Percentiles rank a stretch among this genome's conserved stretches.
phyloP scores from a whole-genome alignment of 2,113 vertebrate species.

The Albula glossodonta region DNA sequence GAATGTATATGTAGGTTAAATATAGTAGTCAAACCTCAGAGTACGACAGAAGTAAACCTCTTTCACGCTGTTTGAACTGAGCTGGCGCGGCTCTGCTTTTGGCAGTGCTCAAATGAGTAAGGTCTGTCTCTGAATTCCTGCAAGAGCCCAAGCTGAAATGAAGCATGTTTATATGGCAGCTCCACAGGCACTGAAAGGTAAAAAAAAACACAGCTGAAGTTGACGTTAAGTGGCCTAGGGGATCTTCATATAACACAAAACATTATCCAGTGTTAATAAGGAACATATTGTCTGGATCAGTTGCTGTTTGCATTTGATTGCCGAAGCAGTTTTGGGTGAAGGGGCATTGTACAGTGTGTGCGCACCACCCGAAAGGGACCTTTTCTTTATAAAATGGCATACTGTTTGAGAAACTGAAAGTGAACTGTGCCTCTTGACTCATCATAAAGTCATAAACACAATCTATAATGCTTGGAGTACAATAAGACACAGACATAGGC shows the following conservation, averaged over 20 bases:
- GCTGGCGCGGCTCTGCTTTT: background rate
- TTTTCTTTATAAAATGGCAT: no score
- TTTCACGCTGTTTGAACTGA: background rate
- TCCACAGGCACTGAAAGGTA: background rate
- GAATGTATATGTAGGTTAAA: background rate
- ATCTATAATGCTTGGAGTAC: no score
- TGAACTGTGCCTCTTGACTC: no score
- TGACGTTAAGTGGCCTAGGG: background rate
- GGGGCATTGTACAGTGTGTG: no score
- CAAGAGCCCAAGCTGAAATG: background rate
- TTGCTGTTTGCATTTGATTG: no score
- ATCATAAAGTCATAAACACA: no score
- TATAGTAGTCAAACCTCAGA: background rate
- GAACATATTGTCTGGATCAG: no score
- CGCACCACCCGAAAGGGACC: no score
- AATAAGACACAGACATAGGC: no score
- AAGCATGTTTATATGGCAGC: slow-evolving; percentile 3
- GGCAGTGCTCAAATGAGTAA: background rate
- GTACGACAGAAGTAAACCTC: background rate
- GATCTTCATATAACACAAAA: background rate
- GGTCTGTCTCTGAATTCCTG: background rate
- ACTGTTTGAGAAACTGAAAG: no score
- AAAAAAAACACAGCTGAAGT: background rate
- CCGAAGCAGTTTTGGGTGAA: no score
- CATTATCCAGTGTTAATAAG: no score